Evolutionary conservation across 92 coral and sea anemone genomes (phyloP).

Genomic region (Desmophyllum pertusum): DNA sequence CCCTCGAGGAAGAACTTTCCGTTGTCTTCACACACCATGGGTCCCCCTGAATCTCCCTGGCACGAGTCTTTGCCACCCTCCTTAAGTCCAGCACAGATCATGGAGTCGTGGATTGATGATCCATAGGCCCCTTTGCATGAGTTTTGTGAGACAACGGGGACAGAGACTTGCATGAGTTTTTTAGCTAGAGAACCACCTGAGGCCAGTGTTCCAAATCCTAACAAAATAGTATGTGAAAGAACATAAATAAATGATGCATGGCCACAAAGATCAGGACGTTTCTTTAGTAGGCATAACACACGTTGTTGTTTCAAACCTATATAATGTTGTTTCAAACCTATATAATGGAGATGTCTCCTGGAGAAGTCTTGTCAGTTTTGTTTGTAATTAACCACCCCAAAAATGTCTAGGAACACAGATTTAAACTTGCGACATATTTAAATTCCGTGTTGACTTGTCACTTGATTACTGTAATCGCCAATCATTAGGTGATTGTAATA

Average conservation of each 20-base stretch:
- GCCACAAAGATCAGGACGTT: background rate
- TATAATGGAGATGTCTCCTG: too few species aligned
- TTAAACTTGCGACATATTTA: too few species aligned
- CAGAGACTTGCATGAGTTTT: slow-evolving; percentile 62
- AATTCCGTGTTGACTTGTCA: too few species aligned
- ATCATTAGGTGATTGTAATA: too few species aligned
- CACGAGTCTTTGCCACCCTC: slow-evolving; percentile 66
- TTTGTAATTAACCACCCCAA: too few species aligned
- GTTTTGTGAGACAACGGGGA: slow-evolving; percentile 57
- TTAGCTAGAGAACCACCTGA: slow-evolving; percentile 54
- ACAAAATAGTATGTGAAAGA: background rate
- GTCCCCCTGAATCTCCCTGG: slow-evolving; percentile 74
- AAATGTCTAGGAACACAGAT: too few species aligned
- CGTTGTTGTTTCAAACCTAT: too few species aligned
- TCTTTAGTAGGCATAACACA: too few species aligned
- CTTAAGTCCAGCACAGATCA: slow-evolving; percentile 74
- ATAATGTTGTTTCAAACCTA: too few species aligned
- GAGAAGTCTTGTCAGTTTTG: too few species aligned
- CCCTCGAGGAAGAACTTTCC: slow-evolving; percentile 63
- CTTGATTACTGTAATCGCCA: too few species aligned
- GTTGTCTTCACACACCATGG: slow-evolving; percentile 62
- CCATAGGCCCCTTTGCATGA: slow-evolving; percentile 52
- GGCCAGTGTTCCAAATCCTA: slow-evolving; percentile 71
- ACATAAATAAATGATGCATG: too few species aligned
- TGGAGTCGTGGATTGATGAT: slow-evolving; percentile 56